Conservation (phyloP, 1,140 invertebrate species). For the Brachionus angularis region DNA sequence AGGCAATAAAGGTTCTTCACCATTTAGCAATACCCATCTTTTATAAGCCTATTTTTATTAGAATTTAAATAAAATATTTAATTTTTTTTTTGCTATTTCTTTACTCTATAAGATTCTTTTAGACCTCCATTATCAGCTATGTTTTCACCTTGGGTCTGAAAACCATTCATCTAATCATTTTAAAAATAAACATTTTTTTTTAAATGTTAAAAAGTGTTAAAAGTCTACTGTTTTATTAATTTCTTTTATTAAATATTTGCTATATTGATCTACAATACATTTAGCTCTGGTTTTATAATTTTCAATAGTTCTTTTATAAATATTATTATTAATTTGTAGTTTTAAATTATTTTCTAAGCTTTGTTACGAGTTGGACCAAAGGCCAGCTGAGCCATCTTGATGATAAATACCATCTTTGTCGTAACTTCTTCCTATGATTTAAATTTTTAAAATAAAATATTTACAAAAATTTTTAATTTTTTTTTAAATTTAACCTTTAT, state of each 20-base stretch:
- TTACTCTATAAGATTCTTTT: constrained; percentile 56
- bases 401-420: constrained; percentile 43
- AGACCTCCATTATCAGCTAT: constrained; percentile 62
- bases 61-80: constrained; percentile 11
- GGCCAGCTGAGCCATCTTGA: not conserved
- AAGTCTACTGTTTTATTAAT: constrained; percentile 34
- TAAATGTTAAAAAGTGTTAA: not conserved
- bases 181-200: not conserved
- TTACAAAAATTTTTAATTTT: not conserved
- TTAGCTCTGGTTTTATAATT: constrained; percentile 3
- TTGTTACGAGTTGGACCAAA: constrained; percentile 26
- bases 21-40: constrained; percentile 48
- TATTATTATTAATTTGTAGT: not conserved
- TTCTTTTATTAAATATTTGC: constrained; percentile 27
- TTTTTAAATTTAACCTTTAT: constrained; percentile 10
- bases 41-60: constrained; percentile 58
- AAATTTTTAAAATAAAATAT: not conserved
- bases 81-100: not conserved
- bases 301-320: constrained; percentile 4
- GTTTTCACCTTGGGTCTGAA: constrained; percentile 60
- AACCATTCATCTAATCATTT: constrained; percentile 56
- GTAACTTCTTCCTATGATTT: constrained; percentile 24
- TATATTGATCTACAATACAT: constrained; percentile 35
- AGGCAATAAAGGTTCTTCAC: constrained; percentile 61
- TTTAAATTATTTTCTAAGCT: not conserved